Base-by-base conservation (phyloP, 2,797 vertebrate species). In the Syndactyla subalaris region DNA sequence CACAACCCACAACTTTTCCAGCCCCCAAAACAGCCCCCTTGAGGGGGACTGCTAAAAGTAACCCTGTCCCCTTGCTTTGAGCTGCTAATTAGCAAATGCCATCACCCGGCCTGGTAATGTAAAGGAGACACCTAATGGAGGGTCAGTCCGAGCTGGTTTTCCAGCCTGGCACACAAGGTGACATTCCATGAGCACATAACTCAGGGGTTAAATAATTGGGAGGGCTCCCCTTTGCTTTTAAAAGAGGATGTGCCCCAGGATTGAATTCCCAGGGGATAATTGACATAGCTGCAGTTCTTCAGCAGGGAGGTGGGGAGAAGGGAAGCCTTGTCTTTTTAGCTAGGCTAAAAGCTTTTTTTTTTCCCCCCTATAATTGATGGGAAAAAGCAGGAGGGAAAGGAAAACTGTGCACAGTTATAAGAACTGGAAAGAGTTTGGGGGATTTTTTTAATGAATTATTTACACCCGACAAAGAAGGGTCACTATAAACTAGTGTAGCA, bases 141-240 rank as follows among this genome's bases (percentile, higher is more conserved):
- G n/a, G 41, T 43, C 38, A 54, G 72, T 3, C 43, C 0, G 3
- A 43, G 62, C 13, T 8, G 39, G 3, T 24, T 77, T 68, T 38
- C 41, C 92, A 71, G 38, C 19, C 58, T 74, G 66, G 66, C 16
- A 38, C 80, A 14, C 34, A 1, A 49, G 26, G 7, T 71, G 62
- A 71, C 76, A 81, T 95, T 91, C 86, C 76, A 45, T 0, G 2
- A 20, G 66, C 2, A 0, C 89, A 52, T 84, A 77, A 43, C 82
- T 70, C 76, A 30, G 70, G 62, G 70, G 67, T 80, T 95, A 80
- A 93, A 92, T 84, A 78, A 73, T 45, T 86, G 70, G 85, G n/a
- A 72, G 70, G 16, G 18, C 43, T 92, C 65, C 51, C n/a, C 32
- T 57, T 57, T 1, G 2, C 76, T 61, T 85, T 59, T n/a, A 12